Percentiles rank a stretch among this genome's conserved stretches.
These are phyloP conservation scores for Metellina segmentata DNA, from an alignment of 2,888 invertebrate species.

Conservation along the genomic window DNA sequence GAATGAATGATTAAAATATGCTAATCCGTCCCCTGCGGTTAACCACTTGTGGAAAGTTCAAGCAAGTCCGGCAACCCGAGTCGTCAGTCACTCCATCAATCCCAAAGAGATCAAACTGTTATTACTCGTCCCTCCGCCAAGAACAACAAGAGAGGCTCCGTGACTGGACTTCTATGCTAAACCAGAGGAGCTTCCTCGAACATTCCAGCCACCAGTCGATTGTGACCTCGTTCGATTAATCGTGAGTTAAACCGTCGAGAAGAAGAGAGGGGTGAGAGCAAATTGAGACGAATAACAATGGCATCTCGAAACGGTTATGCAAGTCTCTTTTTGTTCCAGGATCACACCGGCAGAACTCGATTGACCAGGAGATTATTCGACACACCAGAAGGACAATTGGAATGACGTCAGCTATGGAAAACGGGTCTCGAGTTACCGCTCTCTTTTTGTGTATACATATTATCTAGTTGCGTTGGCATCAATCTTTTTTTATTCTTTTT, in stretches of 20 bases:
- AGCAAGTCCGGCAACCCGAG: too few species aligned
- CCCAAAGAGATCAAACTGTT: too few species aligned
- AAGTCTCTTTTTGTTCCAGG: neutral
- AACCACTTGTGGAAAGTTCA: too few species aligned
- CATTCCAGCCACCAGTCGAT: neutral
- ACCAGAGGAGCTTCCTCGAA: too few species aligned
- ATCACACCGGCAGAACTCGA: conserved; percentile 5
- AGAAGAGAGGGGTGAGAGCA: neutral
- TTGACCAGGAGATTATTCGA: conserved; percentile 44
- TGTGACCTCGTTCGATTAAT: neutral
- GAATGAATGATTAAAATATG: too few species aligned
- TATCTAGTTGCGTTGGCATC: neutral
- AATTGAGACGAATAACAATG: neutral
- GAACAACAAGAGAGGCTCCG: too few species aligned
- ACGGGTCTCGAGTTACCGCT: conserved; percentile 4
- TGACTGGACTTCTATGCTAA: too few species aligned
- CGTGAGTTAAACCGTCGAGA: neutral
- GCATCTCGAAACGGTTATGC: neutral
- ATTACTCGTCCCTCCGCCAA: too few species aligned
- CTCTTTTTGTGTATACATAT: conserved; percentile 18
- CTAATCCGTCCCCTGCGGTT: too few species aligned
- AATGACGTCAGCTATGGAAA: conserved; percentile 35
- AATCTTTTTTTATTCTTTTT: conserved; percentile 4
- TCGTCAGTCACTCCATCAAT: too few species aligned
- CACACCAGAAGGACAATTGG: conserved; percentile 22